Conservation (phyloP, 2,888 invertebrate species). For the Pseudoips prasinana region DNA sequence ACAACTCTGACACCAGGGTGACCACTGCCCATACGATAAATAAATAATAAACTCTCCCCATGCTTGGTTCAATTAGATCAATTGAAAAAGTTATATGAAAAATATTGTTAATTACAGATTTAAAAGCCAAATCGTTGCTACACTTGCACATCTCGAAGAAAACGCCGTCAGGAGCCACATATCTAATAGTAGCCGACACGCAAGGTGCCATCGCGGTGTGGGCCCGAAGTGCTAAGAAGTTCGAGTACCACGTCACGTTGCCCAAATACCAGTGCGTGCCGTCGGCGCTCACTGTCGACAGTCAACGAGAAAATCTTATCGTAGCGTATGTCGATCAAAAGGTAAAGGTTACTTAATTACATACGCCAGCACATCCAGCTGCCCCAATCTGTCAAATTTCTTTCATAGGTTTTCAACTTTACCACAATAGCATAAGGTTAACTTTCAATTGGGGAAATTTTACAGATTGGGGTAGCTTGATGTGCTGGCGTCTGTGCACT, state of each 20-base stretch:
- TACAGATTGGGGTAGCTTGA: no score
- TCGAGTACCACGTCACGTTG: constrained; percentile 77
- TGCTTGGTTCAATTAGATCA: no score
- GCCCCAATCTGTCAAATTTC: no score
- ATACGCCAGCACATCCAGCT: no score
- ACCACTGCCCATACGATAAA: no score
- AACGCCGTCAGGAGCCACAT: constrained; percentile 49
- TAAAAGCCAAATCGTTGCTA: constrained; percentile 79
- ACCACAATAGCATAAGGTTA: no score
- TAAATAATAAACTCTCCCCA: no score
- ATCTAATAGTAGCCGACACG: constrained; percentile 86
- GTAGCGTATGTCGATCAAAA: constrained; percentile 90
- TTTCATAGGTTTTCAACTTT: no score
- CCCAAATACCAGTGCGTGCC: constrained; percentile 87
- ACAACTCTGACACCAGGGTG: no score
- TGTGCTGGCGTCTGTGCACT: no score
- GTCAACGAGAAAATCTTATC: constrained; percentile 81
- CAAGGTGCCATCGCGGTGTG: constrained; percentile 86
- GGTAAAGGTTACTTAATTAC: constrained; percentile 61
- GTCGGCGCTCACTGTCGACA: constrained; percentile 87
- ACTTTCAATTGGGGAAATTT: no score
- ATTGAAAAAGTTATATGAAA: no score
- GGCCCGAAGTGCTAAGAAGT: constrained; percentile 57
- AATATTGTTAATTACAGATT: constrained; percentile 58
- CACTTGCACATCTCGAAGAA: constrained; percentile 55